Base-by-base conservation (phyloP, 2,888 invertebrate genomes). In the Eupithecia exiguata region DNA sequence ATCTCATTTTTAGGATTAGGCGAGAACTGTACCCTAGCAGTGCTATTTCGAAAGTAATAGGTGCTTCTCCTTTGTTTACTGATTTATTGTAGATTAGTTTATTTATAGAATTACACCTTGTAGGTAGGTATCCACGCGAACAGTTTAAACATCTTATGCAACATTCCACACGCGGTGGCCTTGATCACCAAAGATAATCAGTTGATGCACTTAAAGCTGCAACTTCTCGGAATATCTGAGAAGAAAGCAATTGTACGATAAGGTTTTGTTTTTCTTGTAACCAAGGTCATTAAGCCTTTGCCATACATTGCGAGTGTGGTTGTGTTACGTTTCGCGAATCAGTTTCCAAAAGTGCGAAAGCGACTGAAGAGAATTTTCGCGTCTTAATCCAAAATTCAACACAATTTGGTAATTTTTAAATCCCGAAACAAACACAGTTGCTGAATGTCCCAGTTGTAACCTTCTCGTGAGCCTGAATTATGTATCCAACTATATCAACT, bases 111-210 rank as follows among this genome's bases (percentile, higher is more conserved):
- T 25, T 25, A 14, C 14, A 25, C 25, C 12, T 25, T 14, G 12
- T 58, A 58, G 14, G 14, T 58, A 25, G 14, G 25, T 58, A 25
- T 46, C 49, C 68, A 68, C 61, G 61, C 62, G 16, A 43, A 71
- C 6, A 62, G n/a, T 62, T 46, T 62, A 73, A 72, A 65, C 67
- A 70, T 67, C 40, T 75, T 76, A 75, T 74, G 62, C 62, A 75
- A 75, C 68, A 68, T 67, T 68, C 71, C 74, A 70, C 71, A 77
- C 78, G 77, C 74, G 78, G 76, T 78, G 78, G 79, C 82, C 80
- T 77, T 79, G 80, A 83, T 82, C 68, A 71, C 49, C 70, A 77
- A 66, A 79, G 81, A 69, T 79, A 82, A 81, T 70, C 71, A 76
- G 75, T 71, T 69, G 71, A 65, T 72, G 74, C 71, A 80, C 78